Percentiles rank a stretch among this genome's conserved stretches.
phyloP scores from a whole-genome alignment of 1,140 invertebrate species.

The Drosophila quadrilineata region DNA sequence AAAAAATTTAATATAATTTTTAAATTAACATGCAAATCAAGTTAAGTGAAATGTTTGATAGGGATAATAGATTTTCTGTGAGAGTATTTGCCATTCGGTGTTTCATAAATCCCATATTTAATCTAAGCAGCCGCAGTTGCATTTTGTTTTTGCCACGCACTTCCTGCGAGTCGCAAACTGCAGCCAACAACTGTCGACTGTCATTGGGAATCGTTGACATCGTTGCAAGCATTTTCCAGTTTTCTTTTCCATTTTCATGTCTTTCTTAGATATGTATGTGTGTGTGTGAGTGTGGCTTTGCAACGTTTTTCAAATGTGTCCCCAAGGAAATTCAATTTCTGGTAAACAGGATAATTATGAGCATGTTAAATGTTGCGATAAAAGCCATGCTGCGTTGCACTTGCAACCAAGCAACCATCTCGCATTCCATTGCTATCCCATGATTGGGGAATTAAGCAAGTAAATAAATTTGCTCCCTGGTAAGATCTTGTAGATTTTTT shows the following conservation, averaged over 20 bases:
- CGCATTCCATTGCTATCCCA: conserved; percentile 38
- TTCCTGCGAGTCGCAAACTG: conserved; percentile 30
- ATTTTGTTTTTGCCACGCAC: conserved; percentile 51
- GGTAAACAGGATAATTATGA: conserved; percentile 81
- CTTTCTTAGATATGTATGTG: too few species aligned
- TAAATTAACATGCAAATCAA: too few species aligned
- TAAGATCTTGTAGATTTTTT: conserved; percentile 33
- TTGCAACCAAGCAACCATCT: conserved; percentile 4
- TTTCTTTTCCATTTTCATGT: too few species aligned
- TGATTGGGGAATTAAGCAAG: conserved; percentile 73
- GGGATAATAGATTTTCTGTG: too few species aligned
- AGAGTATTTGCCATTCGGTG: background rate
- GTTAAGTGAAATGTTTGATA: too few species aligned
- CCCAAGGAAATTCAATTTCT: conserved; percentile 77
- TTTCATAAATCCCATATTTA: background rate
- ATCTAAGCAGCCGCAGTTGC: conserved; percentile 28
- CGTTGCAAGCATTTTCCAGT: conserved; percentile 52
- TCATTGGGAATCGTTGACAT: conserved; percentile 52
- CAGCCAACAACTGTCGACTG: conserved; percentile 30
- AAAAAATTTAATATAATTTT: background rate
- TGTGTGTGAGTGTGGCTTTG: too few species aligned
- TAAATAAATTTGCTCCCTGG: conserved; percentile 54
- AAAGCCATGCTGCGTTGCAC: conserved; percentile 75
- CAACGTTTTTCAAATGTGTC: conserved; percentile 53
- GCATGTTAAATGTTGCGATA: conserved; percentile 81